These are phyloP conservation scores for Glomeris maerens DNA, from an alignment of 1,140 invertebrate genomes.

Conservation along the genomic window DNA sequence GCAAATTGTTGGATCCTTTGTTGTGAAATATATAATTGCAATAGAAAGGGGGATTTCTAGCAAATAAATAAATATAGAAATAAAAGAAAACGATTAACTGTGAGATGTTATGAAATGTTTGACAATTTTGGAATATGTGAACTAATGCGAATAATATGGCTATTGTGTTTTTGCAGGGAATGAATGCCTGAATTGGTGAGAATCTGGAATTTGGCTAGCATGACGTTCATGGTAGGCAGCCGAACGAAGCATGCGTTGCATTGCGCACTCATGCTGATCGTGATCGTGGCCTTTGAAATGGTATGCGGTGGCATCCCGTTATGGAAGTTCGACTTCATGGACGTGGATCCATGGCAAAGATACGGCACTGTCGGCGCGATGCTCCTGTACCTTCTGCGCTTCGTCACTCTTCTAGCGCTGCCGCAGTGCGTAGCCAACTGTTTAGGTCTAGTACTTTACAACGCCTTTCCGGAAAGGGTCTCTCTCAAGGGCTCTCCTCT, in stretches of 20 bases:
- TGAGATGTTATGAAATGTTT: no score
- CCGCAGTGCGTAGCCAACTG: slow-evolving; percentile 77
- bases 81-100: no score
- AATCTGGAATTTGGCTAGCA: no score
- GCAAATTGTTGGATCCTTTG: no score
- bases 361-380: slow-evolving; percentile 60
- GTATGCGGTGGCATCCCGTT: slow-evolving; percentile 60
- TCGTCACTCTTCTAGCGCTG: slow-evolving; percentile 69
- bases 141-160: no score
- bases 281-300: slow-evolving; percentile 63
- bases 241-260: slow-evolving; percentile 58
- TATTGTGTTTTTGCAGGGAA: no score
- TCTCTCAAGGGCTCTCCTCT: slow-evolving; percentile 71
- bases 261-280: slow-evolving; percentile 53
- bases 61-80: no score
- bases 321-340: slow-evolving; percentile 35
- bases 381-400: slow-evolving; percentile 60
- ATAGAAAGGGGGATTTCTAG: no score
- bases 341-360: slow-evolving; percentile 59
- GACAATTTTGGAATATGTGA: no score
- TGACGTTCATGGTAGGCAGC: slow-evolving; percentile 35
- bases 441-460: slow-evolving; percentile 75
- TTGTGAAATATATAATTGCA: no score
- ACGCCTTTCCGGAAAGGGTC: slow-evolving; percentile 88
- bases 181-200: no score